phyloP scores from a whole-genome alignment of 1,140 invertebrate genomes.

The Pantala flavescens region DNA sequence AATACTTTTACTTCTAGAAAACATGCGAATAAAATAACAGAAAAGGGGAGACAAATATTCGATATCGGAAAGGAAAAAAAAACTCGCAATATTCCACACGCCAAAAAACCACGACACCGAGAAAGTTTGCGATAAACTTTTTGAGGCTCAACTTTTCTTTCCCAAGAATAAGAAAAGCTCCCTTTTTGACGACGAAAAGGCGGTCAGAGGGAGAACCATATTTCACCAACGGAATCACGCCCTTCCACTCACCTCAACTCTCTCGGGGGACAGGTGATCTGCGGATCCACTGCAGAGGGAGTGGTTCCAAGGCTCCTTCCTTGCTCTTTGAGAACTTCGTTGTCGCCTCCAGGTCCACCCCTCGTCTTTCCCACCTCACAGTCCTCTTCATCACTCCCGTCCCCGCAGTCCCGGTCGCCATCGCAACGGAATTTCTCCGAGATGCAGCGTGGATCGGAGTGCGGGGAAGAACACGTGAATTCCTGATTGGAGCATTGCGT shows the following conservation, averaged over 20 bases:
- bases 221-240: too few relatives aligned
- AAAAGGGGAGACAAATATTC: too few relatives aligned
- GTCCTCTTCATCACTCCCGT: conserved; percentile 68
- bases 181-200: too few relatives aligned
- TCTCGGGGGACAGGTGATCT: conserved; percentile 8
- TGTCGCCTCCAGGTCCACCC: not conserved
- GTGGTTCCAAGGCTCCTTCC: not conserved
- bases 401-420: conserved; percentile 80
- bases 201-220: too few relatives aligned
- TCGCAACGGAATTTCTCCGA: conserved; percentile 68
- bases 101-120: too few relatives aligned
- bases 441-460: conserved; percentile 47
- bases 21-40: too few relatives aligned
- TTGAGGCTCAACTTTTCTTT: too few relatives aligned
- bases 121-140: too few relatives aligned
- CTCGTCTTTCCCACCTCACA: conserved; percentile 38
- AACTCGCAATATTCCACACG: too few relatives aligned
- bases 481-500: conserved; percentile 52
- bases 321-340: not conserved
- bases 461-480: conserved; percentile 48
- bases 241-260: not conserved
- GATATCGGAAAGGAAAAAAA: too few relatives aligned
- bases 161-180: too few relatives aligned
- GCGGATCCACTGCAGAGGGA: not conserved
- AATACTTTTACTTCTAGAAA: too few relatives aligned